A percentile compares a stretch with the other conserved stretches of the same genome.
Conservation (phyloP, 35 echinoderm and acorn worm species). For the Acanthaster planci region DNA sequence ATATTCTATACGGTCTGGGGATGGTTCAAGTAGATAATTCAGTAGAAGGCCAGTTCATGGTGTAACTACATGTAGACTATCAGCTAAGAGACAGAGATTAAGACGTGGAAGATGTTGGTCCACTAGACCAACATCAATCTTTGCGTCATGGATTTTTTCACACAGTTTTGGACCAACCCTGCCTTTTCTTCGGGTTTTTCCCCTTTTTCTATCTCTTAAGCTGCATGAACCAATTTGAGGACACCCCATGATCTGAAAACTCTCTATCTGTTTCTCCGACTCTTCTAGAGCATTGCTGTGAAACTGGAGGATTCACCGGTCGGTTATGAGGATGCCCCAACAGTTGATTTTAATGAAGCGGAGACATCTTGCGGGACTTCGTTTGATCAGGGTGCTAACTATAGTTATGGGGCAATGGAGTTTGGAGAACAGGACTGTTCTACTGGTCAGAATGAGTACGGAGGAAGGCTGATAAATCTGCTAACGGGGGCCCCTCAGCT, state of each 20-base stretch:
- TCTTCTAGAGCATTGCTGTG: background rate
- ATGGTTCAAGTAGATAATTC: too few species aligned
- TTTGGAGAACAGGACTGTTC: background rate
- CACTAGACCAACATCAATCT: too few species aligned
- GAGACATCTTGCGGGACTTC: background rate
- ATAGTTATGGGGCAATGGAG: background rate
- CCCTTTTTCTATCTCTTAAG: too few species aligned
- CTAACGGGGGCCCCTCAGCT: background rate
- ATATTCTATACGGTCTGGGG: too few species aligned
- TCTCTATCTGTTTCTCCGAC: constrained; percentile 6
- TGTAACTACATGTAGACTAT: too few species aligned
- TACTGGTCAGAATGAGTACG: background rate
- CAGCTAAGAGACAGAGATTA: too few species aligned
- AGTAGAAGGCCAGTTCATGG: too few species aligned
- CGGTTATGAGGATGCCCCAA: background rate
- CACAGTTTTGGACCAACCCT: too few species aligned
- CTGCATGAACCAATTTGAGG: too few species aligned
- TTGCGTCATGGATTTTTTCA: too few species aligned
- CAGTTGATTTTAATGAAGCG: background rate
- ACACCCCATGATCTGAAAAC: background rate
- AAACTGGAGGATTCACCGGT: background rate
- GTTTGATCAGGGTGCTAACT: background rate
- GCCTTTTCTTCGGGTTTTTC: too few species aligned
- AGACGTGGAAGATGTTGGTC: too few species aligned
- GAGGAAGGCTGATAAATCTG: background rate